These are phyloP conservation scores for Conger conger DNA, from an alignment of 2,113 vertebrate genomes.

Conservation along the genomic window DNA sequence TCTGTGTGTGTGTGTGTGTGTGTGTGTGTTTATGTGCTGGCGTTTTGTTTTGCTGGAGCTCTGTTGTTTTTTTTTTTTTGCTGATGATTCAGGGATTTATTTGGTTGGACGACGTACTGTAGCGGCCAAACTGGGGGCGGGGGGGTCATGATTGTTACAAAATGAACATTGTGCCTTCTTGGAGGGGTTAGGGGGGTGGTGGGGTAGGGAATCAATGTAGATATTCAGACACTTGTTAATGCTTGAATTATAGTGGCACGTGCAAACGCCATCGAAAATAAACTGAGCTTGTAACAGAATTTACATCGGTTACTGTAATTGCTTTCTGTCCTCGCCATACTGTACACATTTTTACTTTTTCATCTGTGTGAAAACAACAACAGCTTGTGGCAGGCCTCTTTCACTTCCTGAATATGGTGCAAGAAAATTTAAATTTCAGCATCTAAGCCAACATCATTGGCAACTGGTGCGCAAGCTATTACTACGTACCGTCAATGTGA, in stretches of 20 bases:
- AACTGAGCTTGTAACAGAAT: not conserved
- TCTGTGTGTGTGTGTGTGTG: not conserved
- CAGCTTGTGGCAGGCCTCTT: not conserved
- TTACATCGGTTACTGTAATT: not conserved
- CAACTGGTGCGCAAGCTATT: no score
- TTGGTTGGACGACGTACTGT: not conserved
- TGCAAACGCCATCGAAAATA: not conserved
- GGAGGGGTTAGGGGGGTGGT: no score
- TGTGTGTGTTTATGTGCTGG: not conserved
- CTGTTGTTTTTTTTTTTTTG: constrained; percentile 15
- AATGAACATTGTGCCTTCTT: not conserved
- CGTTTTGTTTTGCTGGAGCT: constrained; percentile 22
- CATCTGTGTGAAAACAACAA: not conserved
- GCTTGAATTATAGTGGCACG: not conserved
- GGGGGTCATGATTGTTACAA: not conserved
- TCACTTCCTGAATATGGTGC: no score
- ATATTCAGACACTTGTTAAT: not conserved
- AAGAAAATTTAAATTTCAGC: no score
- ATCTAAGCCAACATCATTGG: no score
- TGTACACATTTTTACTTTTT: not conserved
- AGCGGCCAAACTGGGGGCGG: not conserved
- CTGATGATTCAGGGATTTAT: not conserved
- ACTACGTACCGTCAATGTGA: no score
- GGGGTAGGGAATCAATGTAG: not conserved
- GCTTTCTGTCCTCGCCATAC: not conserved